Conservation (phyloP, 2,797 vertebrate species). For the Cheirogaleus major region DNA sequence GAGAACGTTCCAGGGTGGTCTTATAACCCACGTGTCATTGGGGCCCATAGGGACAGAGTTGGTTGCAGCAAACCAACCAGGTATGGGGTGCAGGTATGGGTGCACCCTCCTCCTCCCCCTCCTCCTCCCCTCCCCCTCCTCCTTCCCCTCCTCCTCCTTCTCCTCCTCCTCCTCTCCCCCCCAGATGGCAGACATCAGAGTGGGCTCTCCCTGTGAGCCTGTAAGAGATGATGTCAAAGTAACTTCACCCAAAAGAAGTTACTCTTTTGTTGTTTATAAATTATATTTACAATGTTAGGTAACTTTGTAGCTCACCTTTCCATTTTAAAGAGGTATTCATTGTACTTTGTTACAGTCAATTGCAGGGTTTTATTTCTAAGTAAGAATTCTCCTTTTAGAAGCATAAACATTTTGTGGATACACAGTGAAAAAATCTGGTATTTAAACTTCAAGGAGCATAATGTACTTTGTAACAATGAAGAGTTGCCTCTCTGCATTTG, state of each 20-base stretch:
- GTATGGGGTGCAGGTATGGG: too few species aligned
- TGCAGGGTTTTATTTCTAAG: background rate
- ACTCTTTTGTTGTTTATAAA: background rate
- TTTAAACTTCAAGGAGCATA: background rate
- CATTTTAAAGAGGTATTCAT: background rate
- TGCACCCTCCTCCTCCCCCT: accelerated
- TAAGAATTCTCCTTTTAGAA: background rate
- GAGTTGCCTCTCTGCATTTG: background rate
- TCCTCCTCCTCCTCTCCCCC: too few species aligned
- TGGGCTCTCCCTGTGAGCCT: background rate
- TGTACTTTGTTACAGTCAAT: background rate
- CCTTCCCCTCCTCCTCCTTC: too few species aligned
- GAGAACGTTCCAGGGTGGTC: background rate
- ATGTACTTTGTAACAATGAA: background rate
- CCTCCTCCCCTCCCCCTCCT: too few species aligned
- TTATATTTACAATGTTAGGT: background rate
- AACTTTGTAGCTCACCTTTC: background rate
- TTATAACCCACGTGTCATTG: background rate
- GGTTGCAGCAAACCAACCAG: background rate
- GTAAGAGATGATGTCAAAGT: background rate
- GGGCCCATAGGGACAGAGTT: background rate
- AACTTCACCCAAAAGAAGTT: background rate
- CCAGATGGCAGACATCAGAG: background rate
- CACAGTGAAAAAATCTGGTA: background rate
- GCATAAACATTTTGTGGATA: accelerated